A percentile compares a stretch with the other conserved stretches of the same genome.
Conservation (phyloP, 2,797 vertebrate species). For the Eurystomus glaucurus region DNA sequence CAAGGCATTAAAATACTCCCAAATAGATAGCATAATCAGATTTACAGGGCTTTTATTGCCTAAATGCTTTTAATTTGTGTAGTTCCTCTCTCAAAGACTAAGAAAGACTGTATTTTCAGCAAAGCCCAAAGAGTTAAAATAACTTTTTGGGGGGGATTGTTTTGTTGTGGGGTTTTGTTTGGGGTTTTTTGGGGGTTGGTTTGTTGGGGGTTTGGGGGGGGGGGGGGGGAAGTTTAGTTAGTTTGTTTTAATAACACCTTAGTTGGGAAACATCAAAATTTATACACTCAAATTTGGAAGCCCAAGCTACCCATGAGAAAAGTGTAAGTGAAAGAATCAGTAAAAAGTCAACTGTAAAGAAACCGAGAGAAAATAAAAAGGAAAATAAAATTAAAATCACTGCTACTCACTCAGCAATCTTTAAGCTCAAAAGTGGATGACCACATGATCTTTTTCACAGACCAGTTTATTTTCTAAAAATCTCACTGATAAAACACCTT, state of each 20-base stretch:
- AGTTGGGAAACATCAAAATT: background rate
- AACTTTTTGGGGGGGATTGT: background rate
- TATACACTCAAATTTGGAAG: background rate
- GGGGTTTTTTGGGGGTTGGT: background rate
- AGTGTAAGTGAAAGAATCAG: background rate
- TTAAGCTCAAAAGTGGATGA: background rate
- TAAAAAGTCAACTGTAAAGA: background rate
- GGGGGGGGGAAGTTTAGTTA: too few species aligned
- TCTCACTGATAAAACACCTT: slow-evolving; percentile 6
- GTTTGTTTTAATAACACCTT: background rate
- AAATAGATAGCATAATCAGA: background rate
- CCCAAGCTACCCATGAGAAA: background rate
- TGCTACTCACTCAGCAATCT: background rate
- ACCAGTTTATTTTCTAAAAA: slow-evolving; percentile 6
- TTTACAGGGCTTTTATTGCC: background rate
- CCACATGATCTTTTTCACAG: background rate
- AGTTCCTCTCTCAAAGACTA: background rate
- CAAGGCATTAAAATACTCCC: background rate
- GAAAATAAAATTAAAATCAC: background rate
- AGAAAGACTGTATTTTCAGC: background rate
- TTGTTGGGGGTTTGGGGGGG: background rate
- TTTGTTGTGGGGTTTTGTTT: background rate
- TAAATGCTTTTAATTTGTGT: background rate
- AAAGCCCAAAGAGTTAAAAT: background rate
- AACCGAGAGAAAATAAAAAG: background rate